Evolutionary conservation across 2,888 invertebrate species (phyloP).

Genomic region (Autographa gamma): DNA sequence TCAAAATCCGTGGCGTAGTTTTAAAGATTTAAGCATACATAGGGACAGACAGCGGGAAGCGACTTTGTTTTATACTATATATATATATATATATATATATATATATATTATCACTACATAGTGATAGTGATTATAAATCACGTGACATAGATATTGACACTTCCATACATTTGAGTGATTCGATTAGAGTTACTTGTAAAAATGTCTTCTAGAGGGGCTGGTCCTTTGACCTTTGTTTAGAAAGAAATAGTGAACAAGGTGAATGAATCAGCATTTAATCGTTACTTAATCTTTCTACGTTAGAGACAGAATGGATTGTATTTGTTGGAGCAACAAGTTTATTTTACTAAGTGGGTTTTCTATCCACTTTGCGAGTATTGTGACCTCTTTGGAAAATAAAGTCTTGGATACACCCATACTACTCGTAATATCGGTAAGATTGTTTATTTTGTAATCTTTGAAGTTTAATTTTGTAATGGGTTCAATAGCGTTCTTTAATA

Average conservation of each 20-base stretch:
- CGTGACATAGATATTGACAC: too few relatives aligned
- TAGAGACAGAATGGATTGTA: constrained; percentile 3
- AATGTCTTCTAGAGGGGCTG: neutral
- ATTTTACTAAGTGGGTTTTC: constrained; percentile 8
- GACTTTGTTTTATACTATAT: too few relatives aligned
- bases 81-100: too few relatives aligned
- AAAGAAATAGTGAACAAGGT: neutral
- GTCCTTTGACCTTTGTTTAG: neutral
- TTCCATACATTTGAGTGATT: too few relatives aligned
- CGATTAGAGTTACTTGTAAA: too few relatives aligned
- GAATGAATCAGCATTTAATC: constrained; percentile 4
- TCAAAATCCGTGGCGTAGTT: too few relatives aligned
- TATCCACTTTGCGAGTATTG: constrained; percentile 9
- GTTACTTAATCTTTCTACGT: neutral
- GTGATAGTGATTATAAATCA: too few relatives aligned
- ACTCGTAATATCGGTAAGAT: neutral
- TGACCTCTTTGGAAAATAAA: neutral
- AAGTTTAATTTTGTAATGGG: neutral
- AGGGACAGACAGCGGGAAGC: too few relatives aligned
- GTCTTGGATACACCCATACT: neutral
- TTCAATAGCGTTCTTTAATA: neutral
- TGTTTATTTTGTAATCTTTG: constrained; percentile 3
- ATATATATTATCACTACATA: too few relatives aligned
- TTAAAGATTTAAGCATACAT: too few relatives aligned
- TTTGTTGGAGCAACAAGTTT: constrained; percentile 8